These are phyloP conservation scores for Chaenogobius annularis DNA, from an alignment of 2,113 vertebrate species.

Conservation along the genomic window DNA sequence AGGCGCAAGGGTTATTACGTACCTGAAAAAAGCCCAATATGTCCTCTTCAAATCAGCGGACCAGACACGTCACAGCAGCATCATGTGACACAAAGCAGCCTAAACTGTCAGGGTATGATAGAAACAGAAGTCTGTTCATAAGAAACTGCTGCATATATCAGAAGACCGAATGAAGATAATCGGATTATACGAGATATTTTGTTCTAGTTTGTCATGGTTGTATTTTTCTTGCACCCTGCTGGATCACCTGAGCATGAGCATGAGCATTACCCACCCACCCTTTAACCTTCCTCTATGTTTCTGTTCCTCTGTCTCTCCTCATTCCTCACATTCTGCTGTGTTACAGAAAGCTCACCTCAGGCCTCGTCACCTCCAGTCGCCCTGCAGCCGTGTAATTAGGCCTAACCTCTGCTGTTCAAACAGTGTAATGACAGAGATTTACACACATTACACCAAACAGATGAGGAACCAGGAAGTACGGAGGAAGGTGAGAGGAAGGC, in stretches of 20 bases:
- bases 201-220: too few relatives aligned
- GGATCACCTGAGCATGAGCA: background rate
- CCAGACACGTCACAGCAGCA: too few relatives aligned
- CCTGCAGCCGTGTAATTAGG: slow-evolving; percentile 61
- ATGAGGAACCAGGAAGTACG: background rate
- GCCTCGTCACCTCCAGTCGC: slow-evolving; percentile 40
- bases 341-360: slow-evolving; percentile 50
- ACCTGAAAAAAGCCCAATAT: too few relatives aligned
- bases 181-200: too few relatives aligned
- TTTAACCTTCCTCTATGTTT: slow-evolving; percentile 1
- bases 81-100: too few relatives aligned
- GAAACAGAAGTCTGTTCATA: too few relatives aligned
- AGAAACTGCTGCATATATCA: too few relatives aligned
- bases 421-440: slow-evolving; percentile 61
- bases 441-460: slow-evolving; percentile 12
- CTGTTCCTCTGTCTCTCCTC: background rate
- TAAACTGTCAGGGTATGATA: too few relatives aligned
- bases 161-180: too few relatives aligned
- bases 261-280: background rate
- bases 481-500: background rate
- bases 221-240: background rate
- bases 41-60: too few relatives aligned
- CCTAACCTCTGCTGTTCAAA: slow-evolving; percentile 56
- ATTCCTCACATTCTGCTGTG: slow-evolving; percentile 66
- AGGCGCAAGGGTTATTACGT: too few relatives aligned